Percentiles rank a stretch among this genome's conserved stretches.
These are phyloP conservation scores for Spisula subtruncata DNA, from an alignment of 2,888 invertebrate species.

Conservation along the genomic window DNA sequence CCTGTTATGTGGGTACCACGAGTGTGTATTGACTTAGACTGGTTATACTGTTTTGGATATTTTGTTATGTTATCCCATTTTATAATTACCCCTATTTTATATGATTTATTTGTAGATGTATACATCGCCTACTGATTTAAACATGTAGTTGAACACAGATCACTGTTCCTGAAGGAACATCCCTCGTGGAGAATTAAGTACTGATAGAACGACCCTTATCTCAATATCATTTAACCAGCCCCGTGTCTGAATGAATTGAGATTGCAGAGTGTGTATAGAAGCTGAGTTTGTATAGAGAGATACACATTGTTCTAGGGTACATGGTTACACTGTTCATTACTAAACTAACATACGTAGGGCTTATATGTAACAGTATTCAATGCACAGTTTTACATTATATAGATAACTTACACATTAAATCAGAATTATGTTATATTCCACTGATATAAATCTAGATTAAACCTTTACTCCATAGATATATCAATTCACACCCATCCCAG, in stretches of 20 bases:
- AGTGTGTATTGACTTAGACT: neutral
- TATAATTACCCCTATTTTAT: neutral
- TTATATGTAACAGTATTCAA: neutral
- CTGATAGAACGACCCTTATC: too few relatives aligned
- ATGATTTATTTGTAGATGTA: too few relatives aligned
- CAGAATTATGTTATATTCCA: neutral
- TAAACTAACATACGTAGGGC: neutral
- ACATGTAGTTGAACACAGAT: too few relatives aligned
- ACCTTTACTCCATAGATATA: neutral
- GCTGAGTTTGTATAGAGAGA: neutral
- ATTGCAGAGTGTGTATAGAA: neutral
- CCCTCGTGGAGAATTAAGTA: too few relatives aligned
- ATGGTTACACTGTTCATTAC: neutral
- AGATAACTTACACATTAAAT: neutral
- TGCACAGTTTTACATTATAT: neutral
- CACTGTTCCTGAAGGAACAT: too few relatives aligned
- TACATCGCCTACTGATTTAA: too few relatives aligned
- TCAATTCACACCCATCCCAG: too few relatives aligned
- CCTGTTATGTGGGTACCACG: too few relatives aligned
- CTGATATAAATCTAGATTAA: neutral
- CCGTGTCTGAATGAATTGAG: too few relatives aligned
- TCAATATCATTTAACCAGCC: too few relatives aligned
- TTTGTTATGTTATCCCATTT: slow-evolving; percentile 2
- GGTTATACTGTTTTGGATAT: neutral
- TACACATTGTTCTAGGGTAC: neutral